phyloP scores from a whole-genome alignment of 1,140 invertebrate species.

The Macrotrachela quadricornifera region DNA sequence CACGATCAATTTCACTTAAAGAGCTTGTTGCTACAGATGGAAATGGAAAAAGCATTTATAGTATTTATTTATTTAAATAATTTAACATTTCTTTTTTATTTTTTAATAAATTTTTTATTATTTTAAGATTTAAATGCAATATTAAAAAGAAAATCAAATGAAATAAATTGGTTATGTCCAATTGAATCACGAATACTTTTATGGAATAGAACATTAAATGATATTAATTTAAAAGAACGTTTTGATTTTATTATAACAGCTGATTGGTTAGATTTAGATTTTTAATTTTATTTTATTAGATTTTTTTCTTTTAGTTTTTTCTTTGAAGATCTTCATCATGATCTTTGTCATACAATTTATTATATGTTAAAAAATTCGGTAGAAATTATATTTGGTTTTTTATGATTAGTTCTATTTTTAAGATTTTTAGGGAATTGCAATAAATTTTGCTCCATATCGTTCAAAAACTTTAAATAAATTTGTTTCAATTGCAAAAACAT shows the following conservation, averaged over 20 bases:
- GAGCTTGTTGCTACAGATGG: constrained; percentile 46
- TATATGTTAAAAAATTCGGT: constrained; percentile 37
- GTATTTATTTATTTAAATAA: constrained; percentile 36
- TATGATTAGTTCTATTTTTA: background rate
- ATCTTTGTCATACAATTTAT: constrained; percentile 47
- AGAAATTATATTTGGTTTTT: constrained; percentile 6
- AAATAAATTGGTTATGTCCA: constrained; percentile 7
- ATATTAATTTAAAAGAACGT: constrained; percentile 12
- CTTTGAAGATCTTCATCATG: constrained; percentile 51
- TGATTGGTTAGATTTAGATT: constrained; percentile 35
- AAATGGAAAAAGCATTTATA: constrained; percentile 50
- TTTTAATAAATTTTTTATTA: too few relatives aligned
- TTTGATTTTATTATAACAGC: constrained; percentile 51
- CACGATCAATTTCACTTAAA: constrained; percentile 17
- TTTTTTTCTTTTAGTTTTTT: constrained; percentile 35
- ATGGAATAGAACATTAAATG: constrained; percentile 15
- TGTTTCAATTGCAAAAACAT: constrained; percentile 23
- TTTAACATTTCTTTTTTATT: too few relatives aligned
- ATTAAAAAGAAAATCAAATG: background rate
- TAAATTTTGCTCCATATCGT: constrained; percentile 50
- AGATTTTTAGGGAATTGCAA: background rate
- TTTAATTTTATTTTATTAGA: background rate
- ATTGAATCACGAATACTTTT: constrained; percentile 12
- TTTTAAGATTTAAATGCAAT: too few relatives aligned
- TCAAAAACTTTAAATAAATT: constrained; percentile 49